Evolutionary conservation across 1,140 invertebrate species (phyloP).

Genomic region (Mamestra configurata): DNA sequence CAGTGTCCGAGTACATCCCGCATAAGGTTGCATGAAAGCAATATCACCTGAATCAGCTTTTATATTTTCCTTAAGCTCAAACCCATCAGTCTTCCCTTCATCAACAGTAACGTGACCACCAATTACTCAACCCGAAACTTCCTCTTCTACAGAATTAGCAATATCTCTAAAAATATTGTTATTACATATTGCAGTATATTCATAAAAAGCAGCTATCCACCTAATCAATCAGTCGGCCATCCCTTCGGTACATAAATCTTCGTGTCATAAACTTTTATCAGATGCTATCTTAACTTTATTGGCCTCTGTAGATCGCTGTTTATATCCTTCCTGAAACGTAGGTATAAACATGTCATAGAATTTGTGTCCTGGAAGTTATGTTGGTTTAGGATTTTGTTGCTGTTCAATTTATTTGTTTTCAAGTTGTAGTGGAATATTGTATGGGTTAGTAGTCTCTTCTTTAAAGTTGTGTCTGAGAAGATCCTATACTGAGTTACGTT

Average conservation of each 20-base stretch:
- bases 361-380: conserved; percentile 2
- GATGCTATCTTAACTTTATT: conserved; percentile 48
- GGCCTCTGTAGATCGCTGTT: conserved; percentile 6
- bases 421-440: background rate
- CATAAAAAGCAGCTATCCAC: conserved; percentile 23
- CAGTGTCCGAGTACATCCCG: too few relatives aligned
- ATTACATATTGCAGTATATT: conserved; percentile 20
- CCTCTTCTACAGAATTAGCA: background rate
- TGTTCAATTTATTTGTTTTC: background rate
- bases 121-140: conserved; percentile 18
- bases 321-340: conserved; percentile 25
- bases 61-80: background rate
- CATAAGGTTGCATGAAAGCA: too few relatives aligned
- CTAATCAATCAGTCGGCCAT: conserved; percentile 40
- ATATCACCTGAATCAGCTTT: background rate
- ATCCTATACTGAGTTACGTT: too few relatives aligned
- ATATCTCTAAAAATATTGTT: conserved; percentile 13
- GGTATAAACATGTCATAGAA: conserved; percentile 43
- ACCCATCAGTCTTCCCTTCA: background rate
- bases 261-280: conserved; percentile 52
- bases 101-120: background rate
- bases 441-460: too few relatives aligned
- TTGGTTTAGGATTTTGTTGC: background rate
- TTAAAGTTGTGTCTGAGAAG: too few relatives aligned
- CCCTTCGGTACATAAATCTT: conserved; percentile 45